Evolutionary conservation across 1,140 invertebrate species (phyloP).

Genomic region (Ruditapes philippinarum): DNA sequence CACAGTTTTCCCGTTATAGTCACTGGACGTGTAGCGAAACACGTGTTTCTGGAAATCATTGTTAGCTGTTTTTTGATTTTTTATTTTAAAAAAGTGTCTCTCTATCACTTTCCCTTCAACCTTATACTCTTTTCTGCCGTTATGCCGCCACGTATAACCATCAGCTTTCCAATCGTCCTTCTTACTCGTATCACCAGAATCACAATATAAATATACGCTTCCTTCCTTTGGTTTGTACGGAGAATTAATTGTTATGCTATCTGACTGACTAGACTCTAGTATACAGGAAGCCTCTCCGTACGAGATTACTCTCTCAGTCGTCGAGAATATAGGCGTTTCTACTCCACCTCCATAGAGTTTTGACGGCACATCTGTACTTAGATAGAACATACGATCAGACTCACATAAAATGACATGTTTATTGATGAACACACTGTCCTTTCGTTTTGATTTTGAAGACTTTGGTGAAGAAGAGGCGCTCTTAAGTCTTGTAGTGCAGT

Average conservation of each 20-base stretch:
- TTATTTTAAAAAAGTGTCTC: constrained; percentile 29
- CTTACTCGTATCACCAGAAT: constrained; percentile 17
- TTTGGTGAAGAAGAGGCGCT: background rate
- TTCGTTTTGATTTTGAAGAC: background rate
- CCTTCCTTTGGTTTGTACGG: constrained; percentile 37
- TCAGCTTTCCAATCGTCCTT: constrained; percentile 46
- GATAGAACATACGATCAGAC: background rate
- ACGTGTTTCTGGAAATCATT: constrained; percentile 37
- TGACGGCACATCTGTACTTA: background rate
- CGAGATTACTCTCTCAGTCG: background rate
- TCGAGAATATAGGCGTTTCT: constrained; percentile 4
- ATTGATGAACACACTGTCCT: background rate
- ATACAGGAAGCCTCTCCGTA: constrained; percentile 40
- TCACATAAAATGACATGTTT: background rate
- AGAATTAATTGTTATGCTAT: background rate
- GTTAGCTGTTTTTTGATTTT: background rate
- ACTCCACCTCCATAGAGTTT: constrained; percentile 2
- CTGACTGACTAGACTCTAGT: background rate
- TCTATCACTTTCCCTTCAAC: constrained; percentile 5
- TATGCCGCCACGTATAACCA: constrained; percentile 40
- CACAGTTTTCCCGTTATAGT: constrained; percentile 29
- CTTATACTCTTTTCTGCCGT: constrained; percentile 26
- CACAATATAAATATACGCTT: constrained; percentile 30
- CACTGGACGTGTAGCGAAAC: background rate
- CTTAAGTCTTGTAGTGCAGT: background rate